phyloP scores from a whole-genome alignment of 2,888 invertebrate species.

The Cyrtodaria siliqua region DNA sequence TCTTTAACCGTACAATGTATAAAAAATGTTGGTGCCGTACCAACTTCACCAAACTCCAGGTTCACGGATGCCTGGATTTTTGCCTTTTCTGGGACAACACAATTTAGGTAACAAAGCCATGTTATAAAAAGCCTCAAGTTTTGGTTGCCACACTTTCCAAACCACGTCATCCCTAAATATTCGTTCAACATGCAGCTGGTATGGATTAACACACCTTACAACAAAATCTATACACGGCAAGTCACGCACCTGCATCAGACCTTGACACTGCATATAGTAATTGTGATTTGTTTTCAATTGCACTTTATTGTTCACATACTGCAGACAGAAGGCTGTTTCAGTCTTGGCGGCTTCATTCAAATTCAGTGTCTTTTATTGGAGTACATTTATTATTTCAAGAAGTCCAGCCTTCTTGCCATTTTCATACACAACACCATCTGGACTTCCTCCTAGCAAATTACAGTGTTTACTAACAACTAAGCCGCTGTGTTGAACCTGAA shows the following conservation, averaged over 20 bases:
- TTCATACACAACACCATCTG: conserved; percentile 37
- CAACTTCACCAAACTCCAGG: no score
- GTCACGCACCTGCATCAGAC: no score
- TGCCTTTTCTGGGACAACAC: no score
- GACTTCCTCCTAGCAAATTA: conserved; percentile 39
- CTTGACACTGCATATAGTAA: no score
- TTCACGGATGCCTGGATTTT: no score
- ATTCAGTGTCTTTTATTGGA: conserved; percentile 28
- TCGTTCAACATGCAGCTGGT: no score
- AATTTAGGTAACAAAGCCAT: conserved; percentile 23
- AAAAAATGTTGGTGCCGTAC: no score
- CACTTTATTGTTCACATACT: no score
- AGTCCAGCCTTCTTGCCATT: conserved; percentile 6
- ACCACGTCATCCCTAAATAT: conserved; percentile 17
- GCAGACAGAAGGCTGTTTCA: no score
- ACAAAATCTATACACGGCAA: no score
- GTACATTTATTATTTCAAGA: conserved; percentile 23
- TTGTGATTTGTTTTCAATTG: no score
- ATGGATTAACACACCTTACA: conserved; percentile 29
- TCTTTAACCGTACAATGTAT: no score
- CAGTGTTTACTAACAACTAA: conserved; percentile 12
- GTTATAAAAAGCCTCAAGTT: conserved; percentile 29
- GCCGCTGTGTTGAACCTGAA: conserved; percentile 21
- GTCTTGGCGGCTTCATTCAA: conserved; percentile 24
- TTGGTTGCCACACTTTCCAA: conserved; percentile 33